These are phyloP conservation scores for Zosterops hypoxanthus DNA, from an alignment of 2,113 vertebrate species.

Conservation along the genomic window DNA sequence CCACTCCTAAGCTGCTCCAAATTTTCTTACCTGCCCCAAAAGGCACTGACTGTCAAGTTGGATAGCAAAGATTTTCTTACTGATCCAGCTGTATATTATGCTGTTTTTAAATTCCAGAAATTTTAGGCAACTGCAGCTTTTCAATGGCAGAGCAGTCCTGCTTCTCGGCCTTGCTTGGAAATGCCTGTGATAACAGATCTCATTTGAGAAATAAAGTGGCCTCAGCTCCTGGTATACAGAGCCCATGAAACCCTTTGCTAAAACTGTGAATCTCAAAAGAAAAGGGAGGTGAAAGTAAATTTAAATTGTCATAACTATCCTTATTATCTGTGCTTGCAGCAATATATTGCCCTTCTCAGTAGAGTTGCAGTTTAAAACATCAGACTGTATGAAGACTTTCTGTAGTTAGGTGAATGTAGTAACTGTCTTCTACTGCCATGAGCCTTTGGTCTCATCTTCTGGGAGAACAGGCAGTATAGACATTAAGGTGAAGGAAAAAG, in stretches of 20 bases:
- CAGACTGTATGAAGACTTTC: not conserved
- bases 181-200: not conserved
- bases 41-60: conserved; percentile 25
- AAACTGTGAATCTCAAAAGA: not conserved
- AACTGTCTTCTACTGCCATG: not conserved
- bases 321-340: not conserved
- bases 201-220: conserved; percentile 2
- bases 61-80: conserved; percentile 32
- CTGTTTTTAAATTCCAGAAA: conserved; percentile 23
- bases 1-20: conserved; percentile 31
- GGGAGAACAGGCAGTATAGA: not conserved
- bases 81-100: not conserved
- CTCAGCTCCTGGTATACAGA: not conserved
- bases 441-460: not conserved
- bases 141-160: not conserved
- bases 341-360: not conserved
- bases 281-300: not conserved
- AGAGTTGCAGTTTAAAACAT: not conserved
- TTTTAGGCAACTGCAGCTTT: conserved; percentile 23
- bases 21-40: not conserved
- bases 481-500: not conserved
- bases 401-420: not conserved
- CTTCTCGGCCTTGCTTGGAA: conserved; percentile 24
- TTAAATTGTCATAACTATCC: not conserved
- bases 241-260: not conserved